Conservation (phyloP, 2,113 vertebrate genomes). For the Tragulus kanchil region DNA sequence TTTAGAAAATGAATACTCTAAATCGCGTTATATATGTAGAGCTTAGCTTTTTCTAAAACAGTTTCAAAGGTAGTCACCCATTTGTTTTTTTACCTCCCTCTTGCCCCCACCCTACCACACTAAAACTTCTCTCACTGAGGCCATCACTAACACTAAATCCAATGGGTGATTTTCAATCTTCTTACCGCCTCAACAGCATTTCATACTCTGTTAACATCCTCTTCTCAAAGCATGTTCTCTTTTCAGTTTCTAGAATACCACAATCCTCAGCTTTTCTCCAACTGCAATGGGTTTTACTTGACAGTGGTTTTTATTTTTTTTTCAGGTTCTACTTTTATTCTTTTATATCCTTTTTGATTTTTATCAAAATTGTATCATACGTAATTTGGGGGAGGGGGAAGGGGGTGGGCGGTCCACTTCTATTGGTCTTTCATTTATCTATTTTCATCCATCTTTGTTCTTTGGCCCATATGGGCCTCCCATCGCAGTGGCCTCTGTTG, state of each 20-base stretch:
- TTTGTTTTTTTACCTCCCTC: neutral
- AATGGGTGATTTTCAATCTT: neutral
- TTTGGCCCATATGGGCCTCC: too few species aligned
- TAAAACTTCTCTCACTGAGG: neutral
- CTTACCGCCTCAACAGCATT: neutral
- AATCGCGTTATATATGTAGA: constrained; percentile 28
- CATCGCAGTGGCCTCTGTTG: too few species aligned
- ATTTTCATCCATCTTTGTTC: too few species aligned
- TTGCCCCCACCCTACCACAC: neutral
- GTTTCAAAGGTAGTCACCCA: neutral
- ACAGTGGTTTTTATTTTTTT: neutral
- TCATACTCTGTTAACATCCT: neutral
- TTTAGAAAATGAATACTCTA: constrained; percentile 53
- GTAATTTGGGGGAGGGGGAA: neutral
- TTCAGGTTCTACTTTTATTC: neutral
- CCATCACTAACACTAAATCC: neutral
- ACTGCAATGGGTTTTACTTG: neutral
- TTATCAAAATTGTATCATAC: neutral
- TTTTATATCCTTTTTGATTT: constrained; percentile 15
- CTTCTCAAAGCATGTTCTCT: neutral
- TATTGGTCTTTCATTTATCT: too few species aligned
- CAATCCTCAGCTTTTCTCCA: neutral
- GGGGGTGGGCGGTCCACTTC: too few species aligned
- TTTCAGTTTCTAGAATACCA: neutral
- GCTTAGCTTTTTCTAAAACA: constrained; percentile 23